These are phyloP conservation scores for Petrocephalus schoutedeni DNA, from an alignment of 2,797 vertebrate species.

Conservation along the genomic window DNA sequence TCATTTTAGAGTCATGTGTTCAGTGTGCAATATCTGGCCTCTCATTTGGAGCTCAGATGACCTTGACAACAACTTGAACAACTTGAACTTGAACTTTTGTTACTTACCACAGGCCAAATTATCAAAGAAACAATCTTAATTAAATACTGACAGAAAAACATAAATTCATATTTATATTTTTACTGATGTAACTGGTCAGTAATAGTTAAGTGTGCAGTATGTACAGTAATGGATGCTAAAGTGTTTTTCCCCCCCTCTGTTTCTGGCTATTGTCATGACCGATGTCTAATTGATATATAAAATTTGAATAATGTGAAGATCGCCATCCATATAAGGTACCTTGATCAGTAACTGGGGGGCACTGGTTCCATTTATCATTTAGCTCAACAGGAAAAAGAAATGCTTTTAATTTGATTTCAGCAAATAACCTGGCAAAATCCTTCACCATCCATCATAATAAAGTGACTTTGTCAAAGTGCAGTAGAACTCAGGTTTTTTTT, in stretches of 20 bases:
- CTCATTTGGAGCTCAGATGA: not conserved
- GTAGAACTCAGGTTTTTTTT: constrained; percentile 26
- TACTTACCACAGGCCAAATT: not conserved
- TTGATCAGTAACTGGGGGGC: constrained; percentile 34
- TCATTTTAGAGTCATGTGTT: not conserved
- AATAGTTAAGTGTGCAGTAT: not conserved
- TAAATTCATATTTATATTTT: not conserved
- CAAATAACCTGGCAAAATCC: constrained; percentile 30
- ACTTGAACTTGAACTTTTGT: not conserved
- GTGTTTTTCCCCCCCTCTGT: not conserved
- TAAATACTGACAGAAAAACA: not conserved
- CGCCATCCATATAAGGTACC: constrained; percentile 18
- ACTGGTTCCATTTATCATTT: constrained; percentile 36
- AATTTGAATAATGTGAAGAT: not conserved
- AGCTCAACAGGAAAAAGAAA: constrained; percentile 30
- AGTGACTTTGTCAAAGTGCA: constrained; percentile 45
- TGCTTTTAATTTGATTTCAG: constrained; percentile 43
- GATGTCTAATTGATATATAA: not conserved
- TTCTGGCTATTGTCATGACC: not conserved
- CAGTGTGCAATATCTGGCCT: not conserved
- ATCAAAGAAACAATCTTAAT: not conserved
- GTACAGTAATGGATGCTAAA: not conserved
- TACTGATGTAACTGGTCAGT: not conserved
- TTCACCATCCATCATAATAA: constrained; percentile 49
- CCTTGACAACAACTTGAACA: not conserved